phyloP scores from a whole-genome alignment of 2,888 invertebrate genomes.

The Brachypterus glaber region DNA sequence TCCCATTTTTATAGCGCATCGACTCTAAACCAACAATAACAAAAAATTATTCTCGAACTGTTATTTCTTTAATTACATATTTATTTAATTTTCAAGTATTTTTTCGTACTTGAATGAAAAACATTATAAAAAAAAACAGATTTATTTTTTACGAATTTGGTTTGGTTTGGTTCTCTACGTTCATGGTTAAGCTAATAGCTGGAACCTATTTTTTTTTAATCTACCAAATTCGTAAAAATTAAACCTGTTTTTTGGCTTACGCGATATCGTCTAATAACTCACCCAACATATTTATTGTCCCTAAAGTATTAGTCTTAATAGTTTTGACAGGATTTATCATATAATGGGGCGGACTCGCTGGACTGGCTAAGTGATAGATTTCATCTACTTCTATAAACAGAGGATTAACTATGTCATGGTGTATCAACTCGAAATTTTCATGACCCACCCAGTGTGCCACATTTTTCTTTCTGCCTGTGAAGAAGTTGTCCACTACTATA shows the following conservation, averaged over 20 bases:
- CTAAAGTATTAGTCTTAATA: conserved; percentile 96
- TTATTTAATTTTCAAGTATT: too few relatives aligned
- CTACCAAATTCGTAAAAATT: not conserved
- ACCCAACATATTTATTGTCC: conserved; percentile 89
- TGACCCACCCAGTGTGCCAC: conserved; percentile 99
- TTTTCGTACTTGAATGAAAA: too few relatives aligned
- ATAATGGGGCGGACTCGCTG: conserved; percentile 98
- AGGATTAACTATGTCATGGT: conserved; percentile 98
- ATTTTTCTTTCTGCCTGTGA: conserved; percentile 93
- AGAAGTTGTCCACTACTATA: conserved; percentile 96
- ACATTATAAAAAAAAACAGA: too few relatives aligned
- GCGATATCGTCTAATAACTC: too few relatives aligned
- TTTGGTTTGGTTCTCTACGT: too few relatives aligned
- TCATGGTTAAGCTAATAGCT: too few relatives aligned
- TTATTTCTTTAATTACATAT: too few relatives aligned
- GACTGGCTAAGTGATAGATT: conserved; percentile 97
- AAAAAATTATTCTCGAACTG: too few relatives aligned
- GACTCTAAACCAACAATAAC: too few relatives aligned
- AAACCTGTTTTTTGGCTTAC: not conserved
- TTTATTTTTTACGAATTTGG: too few relatives aligned
- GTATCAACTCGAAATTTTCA: conserved; percentile 96
- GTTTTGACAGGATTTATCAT: conserved; percentile 99
- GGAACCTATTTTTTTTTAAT: too few relatives aligned
- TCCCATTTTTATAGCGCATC: too few relatives aligned
- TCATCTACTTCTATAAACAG: conserved; percentile 95